Conservation (phyloP, 2,888 invertebrate species). For the Salticus scenicus region DNA sequence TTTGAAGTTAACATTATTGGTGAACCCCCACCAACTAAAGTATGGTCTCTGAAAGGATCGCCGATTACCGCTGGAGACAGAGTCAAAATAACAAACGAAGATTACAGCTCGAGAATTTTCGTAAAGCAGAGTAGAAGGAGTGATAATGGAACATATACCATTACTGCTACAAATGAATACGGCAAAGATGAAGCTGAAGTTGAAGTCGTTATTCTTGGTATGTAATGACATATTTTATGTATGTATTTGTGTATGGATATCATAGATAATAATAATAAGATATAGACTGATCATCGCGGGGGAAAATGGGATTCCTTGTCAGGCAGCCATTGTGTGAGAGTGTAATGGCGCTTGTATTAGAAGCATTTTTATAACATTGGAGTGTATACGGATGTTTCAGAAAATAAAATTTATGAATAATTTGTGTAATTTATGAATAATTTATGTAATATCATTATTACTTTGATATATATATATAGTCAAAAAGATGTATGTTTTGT, state of each 20-base stretch:
- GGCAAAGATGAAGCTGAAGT: conserved; percentile 92
- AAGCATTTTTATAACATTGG: too few species aligned
- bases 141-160: conserved; percentile 91
- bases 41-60: conserved; percentile 89
- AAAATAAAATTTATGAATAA: too few species aligned
- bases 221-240: conserved; percentile 2
- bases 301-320: too few species aligned
- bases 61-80: conserved; percentile 50
- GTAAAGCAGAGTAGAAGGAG: conserved; percentile 90
- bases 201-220: conserved; percentile 90
- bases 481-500: too few species aligned
- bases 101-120: conserved; percentile 90
- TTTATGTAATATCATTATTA: too few species aligned
- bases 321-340: too few species aligned
- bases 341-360: too few species aligned
- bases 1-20: conserved; percentile 78
- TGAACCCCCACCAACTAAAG: conserved; percentile 86
- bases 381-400: too few species aligned
- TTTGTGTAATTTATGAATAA: too few species aligned
- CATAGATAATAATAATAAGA: too few species aligned
- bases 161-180: conserved; percentile 89
- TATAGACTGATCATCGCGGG: too few species aligned
- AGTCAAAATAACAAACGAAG: conserved; percentile 82
- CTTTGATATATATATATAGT: too few species aligned
- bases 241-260: neutral